Evolutionary conservation across 2,797 vertebrate species (phyloP), one percentile per base, ranked within the genome.

Genomic region (Pogonophryne albipinna): DNA sequence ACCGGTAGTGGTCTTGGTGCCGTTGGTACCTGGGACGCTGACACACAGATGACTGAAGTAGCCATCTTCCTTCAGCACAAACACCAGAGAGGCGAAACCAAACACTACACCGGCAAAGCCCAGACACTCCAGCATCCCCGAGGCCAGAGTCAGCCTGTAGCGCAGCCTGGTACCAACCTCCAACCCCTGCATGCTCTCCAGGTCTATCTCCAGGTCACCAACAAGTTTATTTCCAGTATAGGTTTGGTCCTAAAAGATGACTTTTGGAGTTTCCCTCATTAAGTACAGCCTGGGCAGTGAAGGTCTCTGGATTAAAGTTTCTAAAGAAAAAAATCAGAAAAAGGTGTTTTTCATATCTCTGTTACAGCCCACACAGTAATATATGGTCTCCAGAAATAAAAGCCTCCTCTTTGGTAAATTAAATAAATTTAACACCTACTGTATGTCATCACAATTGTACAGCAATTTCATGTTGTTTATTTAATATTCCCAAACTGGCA

Each of bases 81-180:
- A 97, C 76, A 97, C 95, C 17, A 98, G 92, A 0, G 97, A 97
- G 6, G 95, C 91, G 88, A 95, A 97, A 46, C 97, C 97, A 2
- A 97, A 97, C 82, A 97, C 91, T 75, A 96, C 53, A 0, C 97
- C 97, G 0, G 96, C 94, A 50, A 98, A 97, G 80, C 93, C 94
- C 2, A 97, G 91, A 71, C 97, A 97, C 84, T 98, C 97, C 91
- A 97, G 72, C 57, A 98, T 87, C 59, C 97, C 97, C 0, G 96
- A 94, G 71, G 91, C 45, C 42, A 98, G 75, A 0, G 97, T 97
- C 61, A 95, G 91, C 71, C 93, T 64, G 47, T 93, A 93, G 66
- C 91, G 93, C 50, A 91, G 51, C 78, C 53, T 82, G 20, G 16
- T 52, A 6, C 78, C 63, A 2, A n/a, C 70, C 31, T 57, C 45